Base-by-base conservation (phyloP, 2,888 invertebrate genomes). In the Pollenia griseotomentosa region DNA sequence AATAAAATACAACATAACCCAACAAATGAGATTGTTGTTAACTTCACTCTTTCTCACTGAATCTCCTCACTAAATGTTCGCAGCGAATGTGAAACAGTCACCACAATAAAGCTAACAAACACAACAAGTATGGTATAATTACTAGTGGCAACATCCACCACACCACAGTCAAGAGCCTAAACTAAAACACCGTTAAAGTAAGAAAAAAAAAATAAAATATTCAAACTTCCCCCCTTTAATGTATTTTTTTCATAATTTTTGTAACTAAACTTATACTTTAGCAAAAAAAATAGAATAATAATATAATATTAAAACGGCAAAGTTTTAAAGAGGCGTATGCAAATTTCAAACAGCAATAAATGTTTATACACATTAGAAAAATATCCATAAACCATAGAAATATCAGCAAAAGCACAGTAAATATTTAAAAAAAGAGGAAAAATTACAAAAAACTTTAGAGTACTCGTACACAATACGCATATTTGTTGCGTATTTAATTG, bases 401-500 rank as follows among this genome's bases (percentile, higher is more conserved):
- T 48, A 46, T 70, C 23, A 63, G 61, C 46, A 42, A 51, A 53
- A 44, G 6, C 33, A 33, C 33, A 33, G 33, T 33, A 42, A 44
- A 14, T 40, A 8, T 73, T 16, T 4, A 5, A 55, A 63, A 77
- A 77, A 57, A 33, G 46, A 9, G 46, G 16, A 57, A 57, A 57
- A 57, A 57, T 46, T 48, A 19, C 6, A 46, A 46, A 53, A 16
- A 68, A 40, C 48, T 9, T 23, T 51, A 48, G 23, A 48, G n/a
- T 10, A 46, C 12, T 55, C 57, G 33, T 66, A 68, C 23, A 11
- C n/a, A 57, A 53, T 16, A 75, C 80, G 71, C 81, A 78, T 68
- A 78, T 82, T 78, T 85, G 73, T 82, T 82, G 82, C 77, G 85
- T 82, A 85, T 73, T 65, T 81, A 81, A 81, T 77, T 81, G 81